Evolutionary conservation across 2,888 invertebrate genomes (phyloP).

Genomic region (Rosalia funebris): DNA sequence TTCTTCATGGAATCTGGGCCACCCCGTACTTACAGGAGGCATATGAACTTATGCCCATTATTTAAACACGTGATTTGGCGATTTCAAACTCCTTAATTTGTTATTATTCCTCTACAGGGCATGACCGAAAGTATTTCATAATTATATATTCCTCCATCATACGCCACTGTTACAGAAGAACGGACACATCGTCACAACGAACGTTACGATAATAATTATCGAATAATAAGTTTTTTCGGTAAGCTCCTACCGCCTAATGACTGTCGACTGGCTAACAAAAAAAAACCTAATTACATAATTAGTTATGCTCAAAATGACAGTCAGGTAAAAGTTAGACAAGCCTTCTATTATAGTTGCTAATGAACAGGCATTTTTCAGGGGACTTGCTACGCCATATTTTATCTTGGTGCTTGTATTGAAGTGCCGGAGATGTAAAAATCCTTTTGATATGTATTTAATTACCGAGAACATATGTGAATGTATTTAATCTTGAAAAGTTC

Average conservation of each 20-base stretch:
- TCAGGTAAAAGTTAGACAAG: conserved; percentile 59
- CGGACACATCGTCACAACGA: conserved; percentile 55
- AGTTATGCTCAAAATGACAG: conserved; percentile 64
- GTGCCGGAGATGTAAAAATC: neutral
- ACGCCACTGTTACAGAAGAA: conserved; percentile 45
- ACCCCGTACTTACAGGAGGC: too few relatives aligned
- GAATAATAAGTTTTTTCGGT: conserved; percentile 54
- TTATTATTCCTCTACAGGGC: too few relatives aligned
- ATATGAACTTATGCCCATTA: too few relatives aligned
- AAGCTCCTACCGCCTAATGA: conserved; percentile 55
- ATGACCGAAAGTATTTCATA: neutral
- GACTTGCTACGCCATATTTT: conserved; percentile 20
- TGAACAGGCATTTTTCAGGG: conserved; percentile 49
- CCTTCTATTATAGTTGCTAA: conserved; percentile 55
- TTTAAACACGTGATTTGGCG: too few relatives aligned
- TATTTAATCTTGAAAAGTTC: conserved; percentile 3
- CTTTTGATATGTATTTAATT: conserved; percentile 24
- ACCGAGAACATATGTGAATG: conserved; percentile 11
- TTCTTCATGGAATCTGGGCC: too few relatives aligned
- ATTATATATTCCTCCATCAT: conserved; percentile 9
- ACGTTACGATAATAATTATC: conserved; percentile 57
- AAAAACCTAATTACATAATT: conserved; percentile 64
- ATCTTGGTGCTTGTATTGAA: conserved; percentile 10
- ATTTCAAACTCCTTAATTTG: too few relatives aligned
- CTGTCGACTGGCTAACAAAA: conserved; percentile 51